Evolutionary conservation across 2,113 vertebrate species (phyloP), one percentile per base, ranked within the genome.

Genomic region (Chiloscyllium plagiosum): DNA sequence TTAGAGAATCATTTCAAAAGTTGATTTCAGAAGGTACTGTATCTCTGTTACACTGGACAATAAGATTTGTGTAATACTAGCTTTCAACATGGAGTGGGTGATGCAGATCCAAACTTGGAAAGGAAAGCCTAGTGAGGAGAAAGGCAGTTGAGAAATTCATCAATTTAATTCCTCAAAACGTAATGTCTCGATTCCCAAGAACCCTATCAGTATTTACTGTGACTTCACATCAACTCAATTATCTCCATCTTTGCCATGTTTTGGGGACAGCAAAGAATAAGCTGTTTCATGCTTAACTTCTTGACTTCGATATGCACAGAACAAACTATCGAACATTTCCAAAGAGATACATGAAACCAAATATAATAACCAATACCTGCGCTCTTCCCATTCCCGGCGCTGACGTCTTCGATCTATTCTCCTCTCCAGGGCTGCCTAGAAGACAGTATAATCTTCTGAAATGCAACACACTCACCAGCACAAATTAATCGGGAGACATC

Each of bases 361-460:
- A 92, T 19, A 33, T 66, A 72, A 29, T 52, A 47, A 15, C 47
- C 37, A 33, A 47, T 96, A 99, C 99, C 99, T 99, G 33, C 98
- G 98, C 3, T 98, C 98, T 96, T 99, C 99, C 99, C 99, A 99
- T 70, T 98, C 98, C 96, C 98, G 97, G 96, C 96, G 98, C 0
- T 98, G 97, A 5, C 98, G 97, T 86, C 98, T 97, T 52, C 98
- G 98, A 96, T 97, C 99, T 96, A 98, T 98, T 15, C 98, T 98
- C 96, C 97, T 98, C 96, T 98, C 98, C 52, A 98, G 95, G 0
- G 98, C 97, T 20, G 98, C 99, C 99, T 99, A 97, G 42, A 29
- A 8, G 22, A 42, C 0, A 93, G 96, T 66, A 96, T 65, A 3
- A 17, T 90, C 19, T 95, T 95, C 87, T 76, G 70, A 26, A 2